Conservation (phyloP, 2,113 vertebrate species). For the Gasterosteus aculeatus region DNA sequence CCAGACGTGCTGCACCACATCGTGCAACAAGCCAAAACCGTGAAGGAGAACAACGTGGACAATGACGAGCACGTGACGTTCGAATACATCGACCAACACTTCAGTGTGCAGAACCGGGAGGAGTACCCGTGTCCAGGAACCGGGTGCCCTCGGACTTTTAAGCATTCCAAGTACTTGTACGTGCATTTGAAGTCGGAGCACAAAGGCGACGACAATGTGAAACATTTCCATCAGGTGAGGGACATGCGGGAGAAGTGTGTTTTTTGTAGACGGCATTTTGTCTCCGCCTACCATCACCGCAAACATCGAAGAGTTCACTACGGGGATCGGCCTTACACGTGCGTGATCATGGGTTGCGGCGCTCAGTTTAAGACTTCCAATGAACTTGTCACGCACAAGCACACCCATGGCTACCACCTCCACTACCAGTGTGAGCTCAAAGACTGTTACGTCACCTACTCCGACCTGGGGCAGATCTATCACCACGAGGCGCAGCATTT, state of each 20-base stretch:
- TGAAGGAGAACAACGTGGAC: constrained; percentile 65
- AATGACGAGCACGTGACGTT: constrained; percentile 88
- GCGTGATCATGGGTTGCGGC: constrained; percentile 89
- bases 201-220: constrained; percentile 89
- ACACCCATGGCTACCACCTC: constrained; percentile 88
- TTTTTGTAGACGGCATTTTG: constrained; percentile 93
- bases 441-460: constrained; percentile 91
- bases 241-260: constrained; percentile 93
- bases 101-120: constrained; percentile 91
- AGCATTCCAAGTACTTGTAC: constrained; percentile 95
- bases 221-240: constrained; percentile 92
- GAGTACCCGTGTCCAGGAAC: constrained; percentile 94
- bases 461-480: constrained; percentile 93
- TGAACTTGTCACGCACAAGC: constrained; percentile 92
- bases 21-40: constrained; percentile 72
- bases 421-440: constrained; percentile 93
- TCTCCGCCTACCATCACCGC: constrained; percentile 90
- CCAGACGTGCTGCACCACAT: constrained; percentile 79
- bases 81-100: constrained; percentile 85
- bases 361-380: constrained; percentile 88
- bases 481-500: constrained; percentile 98
- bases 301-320: constrained; percentile 90
- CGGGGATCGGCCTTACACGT: constrained; percentile 88
- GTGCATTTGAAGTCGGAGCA: constrained; percentile 95
- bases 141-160: constrained; percentile 89